These are phyloP conservation scores for Sigmodon hispidus DNA, from an alignment of 2,113 vertebrate genomes.

Conservation along the genomic window DNA sequence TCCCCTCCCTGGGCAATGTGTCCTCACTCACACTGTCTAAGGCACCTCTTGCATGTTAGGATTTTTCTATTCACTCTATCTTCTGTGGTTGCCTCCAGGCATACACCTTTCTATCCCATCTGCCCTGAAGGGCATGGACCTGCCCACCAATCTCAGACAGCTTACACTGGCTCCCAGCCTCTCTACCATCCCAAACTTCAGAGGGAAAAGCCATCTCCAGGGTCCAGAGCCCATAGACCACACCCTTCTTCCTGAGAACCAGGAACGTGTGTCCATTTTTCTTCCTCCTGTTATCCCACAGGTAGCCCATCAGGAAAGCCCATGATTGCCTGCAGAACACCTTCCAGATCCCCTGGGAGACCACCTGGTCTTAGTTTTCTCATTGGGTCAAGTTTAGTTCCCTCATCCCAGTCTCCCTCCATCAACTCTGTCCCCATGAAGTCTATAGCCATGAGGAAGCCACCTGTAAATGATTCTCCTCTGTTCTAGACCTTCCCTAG, in stretches of 20 bases:
- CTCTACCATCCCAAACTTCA: neutral
- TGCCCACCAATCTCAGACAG: rapidly evolving
- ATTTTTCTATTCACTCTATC: neutral
- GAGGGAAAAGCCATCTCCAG: too few relatives aligned
- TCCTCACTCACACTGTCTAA: neutral
- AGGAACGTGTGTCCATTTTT: neutral
- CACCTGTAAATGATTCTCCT: neutral
- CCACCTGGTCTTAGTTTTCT: neutral
- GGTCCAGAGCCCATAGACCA: neutral
- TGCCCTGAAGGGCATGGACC: neutral
- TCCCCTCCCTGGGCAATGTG: neutral
- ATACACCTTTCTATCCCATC: neutral
- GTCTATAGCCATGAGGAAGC: neutral
- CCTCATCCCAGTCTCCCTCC: neutral
- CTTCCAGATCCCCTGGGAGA: neutral
- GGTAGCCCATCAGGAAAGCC: neutral
- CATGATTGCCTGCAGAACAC: neutral
- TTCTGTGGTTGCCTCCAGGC: neutral
- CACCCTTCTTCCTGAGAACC: neutral
- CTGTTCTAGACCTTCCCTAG: neutral
- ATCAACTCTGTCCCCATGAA: neutral
- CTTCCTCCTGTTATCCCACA: neutral
- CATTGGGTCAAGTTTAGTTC: neutral
- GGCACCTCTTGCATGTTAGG: rapidly evolving
- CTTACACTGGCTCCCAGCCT: neutral